Evolutionary conservation across 1,140 invertebrate species (phyloP).

Genomic region (Tribolium castaneum): DNA sequence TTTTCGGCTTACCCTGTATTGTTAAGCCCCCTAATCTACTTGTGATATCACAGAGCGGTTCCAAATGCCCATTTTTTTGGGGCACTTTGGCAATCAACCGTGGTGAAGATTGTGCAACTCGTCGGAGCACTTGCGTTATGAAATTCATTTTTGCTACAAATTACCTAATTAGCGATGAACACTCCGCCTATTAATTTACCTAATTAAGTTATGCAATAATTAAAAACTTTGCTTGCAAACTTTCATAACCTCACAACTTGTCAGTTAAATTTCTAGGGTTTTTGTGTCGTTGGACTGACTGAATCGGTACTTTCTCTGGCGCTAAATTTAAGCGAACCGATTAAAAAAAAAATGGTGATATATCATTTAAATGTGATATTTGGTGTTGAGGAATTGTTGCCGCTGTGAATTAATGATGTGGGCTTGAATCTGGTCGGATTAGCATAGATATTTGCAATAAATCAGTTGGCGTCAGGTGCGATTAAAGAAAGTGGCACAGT

Average conservation of each 20-base stretch:
- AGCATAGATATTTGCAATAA: constrained; percentile 37
- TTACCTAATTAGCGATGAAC: background rate
- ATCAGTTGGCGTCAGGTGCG: background rate
- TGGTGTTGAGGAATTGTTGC: constrained; percentile 2
- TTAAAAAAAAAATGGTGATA: background rate
- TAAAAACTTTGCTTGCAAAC: background rate
- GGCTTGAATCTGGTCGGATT: constrained; percentile 13
- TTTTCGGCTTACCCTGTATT: background rate
- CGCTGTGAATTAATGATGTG: constrained; percentile 21
- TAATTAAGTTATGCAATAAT: constrained; percentile 2
- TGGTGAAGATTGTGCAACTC: background rate
- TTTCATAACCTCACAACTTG: constrained; percentile 14
- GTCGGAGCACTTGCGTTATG: background rate
- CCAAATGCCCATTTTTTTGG: background rate
- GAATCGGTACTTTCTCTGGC: background rate
- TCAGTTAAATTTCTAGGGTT: background rate
- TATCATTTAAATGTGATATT: background rate
- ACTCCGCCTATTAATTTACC: background rate
- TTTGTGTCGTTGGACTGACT: background rate
- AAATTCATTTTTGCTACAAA: constrained; percentile 14
- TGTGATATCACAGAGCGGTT: background rate
- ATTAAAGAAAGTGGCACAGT: constrained; percentile 41
- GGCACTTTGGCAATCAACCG: background rate
- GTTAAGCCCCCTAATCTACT: background rate
- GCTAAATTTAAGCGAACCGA: background rate